Evolutionary conservation across 2,113 vertebrate species (phyloP).

Genomic region (Drymodes brunneopygia): DNA sequence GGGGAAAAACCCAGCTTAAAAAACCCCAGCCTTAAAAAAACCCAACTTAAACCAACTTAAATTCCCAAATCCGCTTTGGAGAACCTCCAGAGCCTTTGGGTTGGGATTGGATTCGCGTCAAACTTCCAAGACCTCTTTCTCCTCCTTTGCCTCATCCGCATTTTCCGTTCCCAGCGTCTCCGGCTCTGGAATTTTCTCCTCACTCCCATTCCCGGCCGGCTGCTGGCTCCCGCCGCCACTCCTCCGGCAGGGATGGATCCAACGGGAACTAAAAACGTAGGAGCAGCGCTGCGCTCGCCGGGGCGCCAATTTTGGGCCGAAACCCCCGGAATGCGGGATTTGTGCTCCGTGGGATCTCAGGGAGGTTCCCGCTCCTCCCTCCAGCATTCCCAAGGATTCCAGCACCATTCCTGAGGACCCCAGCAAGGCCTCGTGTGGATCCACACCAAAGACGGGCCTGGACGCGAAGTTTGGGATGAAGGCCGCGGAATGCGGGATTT

Average conservation of each 20-base stretch:
- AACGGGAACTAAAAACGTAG: neutral
- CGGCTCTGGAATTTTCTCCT: neutral
- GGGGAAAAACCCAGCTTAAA: neutral
- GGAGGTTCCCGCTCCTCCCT: neutral
- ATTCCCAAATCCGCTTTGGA: neutral
- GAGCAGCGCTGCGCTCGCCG: neutral
- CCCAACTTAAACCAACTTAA: neutral
- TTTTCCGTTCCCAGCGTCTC: neutral
- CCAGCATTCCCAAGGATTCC: neutral
- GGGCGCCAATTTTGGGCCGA: fast-evolving
- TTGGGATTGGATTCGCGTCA: fast-evolving
- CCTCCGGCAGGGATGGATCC: conserved; percentile 33
- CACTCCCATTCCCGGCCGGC: fast-evolving
- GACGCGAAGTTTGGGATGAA: fast-evolving
- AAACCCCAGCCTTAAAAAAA: neutral
- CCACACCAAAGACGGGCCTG: neutral
- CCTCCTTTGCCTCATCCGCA: fast-evolving
- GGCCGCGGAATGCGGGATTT: neutral
- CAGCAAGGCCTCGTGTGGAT: neutral
- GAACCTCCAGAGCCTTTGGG: neutral
- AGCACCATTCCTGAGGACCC: too few relatives aligned
- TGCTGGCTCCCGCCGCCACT: fast-evolving
- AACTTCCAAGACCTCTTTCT: neutral
- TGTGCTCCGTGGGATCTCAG: neutral
- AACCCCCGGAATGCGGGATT: neutral